These are phyloP conservation scores for Marisa cornuarietis DNA, from an alignment of 1,140 invertebrate species.

Conservation along the genomic window DNA sequence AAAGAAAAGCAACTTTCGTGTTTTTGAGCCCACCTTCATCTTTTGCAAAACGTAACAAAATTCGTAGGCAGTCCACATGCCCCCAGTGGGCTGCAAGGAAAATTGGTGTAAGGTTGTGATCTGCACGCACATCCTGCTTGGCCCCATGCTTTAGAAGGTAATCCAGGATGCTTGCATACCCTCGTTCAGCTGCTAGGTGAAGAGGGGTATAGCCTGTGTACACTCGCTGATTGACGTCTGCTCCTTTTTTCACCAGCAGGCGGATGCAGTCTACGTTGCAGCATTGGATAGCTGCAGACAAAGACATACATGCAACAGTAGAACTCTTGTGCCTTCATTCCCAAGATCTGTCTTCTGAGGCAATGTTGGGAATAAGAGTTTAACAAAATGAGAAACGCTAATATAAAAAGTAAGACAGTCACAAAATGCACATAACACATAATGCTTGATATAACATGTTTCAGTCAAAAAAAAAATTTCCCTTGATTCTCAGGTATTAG, in stretches of 20 bases:
- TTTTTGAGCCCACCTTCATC: conserved; percentile 34
- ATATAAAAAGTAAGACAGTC: not conserved
- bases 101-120: conserved; percentile 61
- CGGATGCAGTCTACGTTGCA: conserved; percentile 38
- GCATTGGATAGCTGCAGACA: conserved; percentile 32
- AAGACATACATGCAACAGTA: not conserved
- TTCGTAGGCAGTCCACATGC: conserved; percentile 49
- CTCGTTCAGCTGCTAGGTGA: conserved; percentile 53
- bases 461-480: too few species aligned
- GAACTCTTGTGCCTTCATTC: not conserved
- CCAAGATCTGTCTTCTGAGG: not conserved
- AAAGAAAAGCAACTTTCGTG: too few species aligned
- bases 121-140: conserved; percentile 53
- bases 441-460: too few species aligned
- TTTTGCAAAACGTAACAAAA: conserved; percentile 49
- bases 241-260: conserved; percentile 52
- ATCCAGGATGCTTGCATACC: conserved; percentile 38
- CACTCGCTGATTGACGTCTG: conserved; percentile 49
- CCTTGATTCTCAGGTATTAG: too few species aligned
- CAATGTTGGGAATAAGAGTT: not conserved
- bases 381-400: conserved; percentile 3
- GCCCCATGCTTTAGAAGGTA: conserved; percentile 55
- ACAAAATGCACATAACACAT: too few species aligned
- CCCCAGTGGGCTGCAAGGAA: conserved; percentile 63
- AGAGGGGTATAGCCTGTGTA: conserved; percentile 55